Base-by-base conservation (phyloP, 2,797 vertebrate species). In the Xenops minutus region DNA sequence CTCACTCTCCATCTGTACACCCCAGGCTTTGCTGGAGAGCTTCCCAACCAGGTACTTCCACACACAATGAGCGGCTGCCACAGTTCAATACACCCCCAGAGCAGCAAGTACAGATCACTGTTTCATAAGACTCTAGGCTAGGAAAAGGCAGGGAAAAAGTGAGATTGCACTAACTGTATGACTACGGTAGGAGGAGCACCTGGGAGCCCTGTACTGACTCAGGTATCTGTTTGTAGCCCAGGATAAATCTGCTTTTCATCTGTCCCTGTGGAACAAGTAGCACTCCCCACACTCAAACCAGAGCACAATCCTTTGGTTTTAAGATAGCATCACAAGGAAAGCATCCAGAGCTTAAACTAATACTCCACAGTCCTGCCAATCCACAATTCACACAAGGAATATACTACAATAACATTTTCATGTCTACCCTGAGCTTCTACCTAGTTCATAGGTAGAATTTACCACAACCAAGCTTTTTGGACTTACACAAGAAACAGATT, bases 51-150 rank as follows among this genome's bases (percentile, higher is more conserved):
- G 54, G 44, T 20, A 29, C 9, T 48, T 21, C 56, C 23, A 48
- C 0, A 1, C 46, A 55, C n/a, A 72, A 3, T 2, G 1, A 2
- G 6, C 3, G 27, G 8, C 49, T 64, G 39, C 34, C 22, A 22
- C 30, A 49, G 10, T 1, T 4, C 29, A 48, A 19, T 8, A 6
- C 52, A 27, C 6, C 34, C 54, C 49, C 18, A 24, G 48, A 52
- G 55, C 63, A 85, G 26, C 34, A 55, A 17, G 19, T 2, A 43
- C 48, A 39, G 34, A 23, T 24, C 66, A 32, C 23, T 26, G 27
- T 8, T 34, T 34, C n/a, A 7, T 10, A 23, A 17, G 14, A 43
- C 36, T 18, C 58, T 11, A 26, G 32, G 4, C 18, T 37, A 27
- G 18, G 36, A 81, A 88, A 68, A 64, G 15, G 37, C 43, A 29